Percentiles rank a stretch among this genome's conserved stretches.
Evolutionary conservation across 2,113 vertebrate species (phyloP).

Genomic region (Fregetta grallaria): DNA sequence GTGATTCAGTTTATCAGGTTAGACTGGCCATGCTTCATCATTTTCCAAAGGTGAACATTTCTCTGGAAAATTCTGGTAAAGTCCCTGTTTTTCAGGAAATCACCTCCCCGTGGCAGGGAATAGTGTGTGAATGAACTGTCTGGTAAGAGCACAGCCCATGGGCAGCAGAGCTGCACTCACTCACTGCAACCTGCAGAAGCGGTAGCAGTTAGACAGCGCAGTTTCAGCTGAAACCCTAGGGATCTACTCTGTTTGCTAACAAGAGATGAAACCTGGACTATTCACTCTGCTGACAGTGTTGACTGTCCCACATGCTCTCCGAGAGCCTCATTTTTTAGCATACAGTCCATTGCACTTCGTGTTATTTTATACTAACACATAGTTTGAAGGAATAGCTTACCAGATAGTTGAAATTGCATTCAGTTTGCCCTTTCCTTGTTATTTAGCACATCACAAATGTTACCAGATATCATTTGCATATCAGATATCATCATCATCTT

Average conservation of each 20-base stretch:
- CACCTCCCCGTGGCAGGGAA: background rate
- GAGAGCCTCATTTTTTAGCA: background rate
- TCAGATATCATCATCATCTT: background rate
- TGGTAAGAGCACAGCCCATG: background rate
- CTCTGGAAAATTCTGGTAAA: background rate
- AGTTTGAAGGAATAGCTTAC: background rate
- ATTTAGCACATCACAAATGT: background rate
- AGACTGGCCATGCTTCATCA: background rate
- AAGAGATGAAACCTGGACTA: background rate
- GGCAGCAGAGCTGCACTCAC: background rate
- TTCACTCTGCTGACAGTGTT: background rate
- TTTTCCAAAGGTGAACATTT: background rate
- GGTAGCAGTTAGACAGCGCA: background rate
- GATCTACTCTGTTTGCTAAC: background rate
- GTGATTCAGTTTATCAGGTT: background rate
- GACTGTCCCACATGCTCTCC: background rate
- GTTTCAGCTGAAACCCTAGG: background rate
- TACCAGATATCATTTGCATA: background rate
- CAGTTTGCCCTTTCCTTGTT: background rate
- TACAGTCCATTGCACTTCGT: background rate
- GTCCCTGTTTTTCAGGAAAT: background rate
- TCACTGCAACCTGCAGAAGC: background rate
- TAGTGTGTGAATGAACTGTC: background rate
- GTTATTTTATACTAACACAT: background rate
- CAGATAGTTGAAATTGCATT: background rate